Base-by-base conservation (phyloP, 2,113 vertebrate genomes). In the Ptychochromis oligacanthus region DNA sequence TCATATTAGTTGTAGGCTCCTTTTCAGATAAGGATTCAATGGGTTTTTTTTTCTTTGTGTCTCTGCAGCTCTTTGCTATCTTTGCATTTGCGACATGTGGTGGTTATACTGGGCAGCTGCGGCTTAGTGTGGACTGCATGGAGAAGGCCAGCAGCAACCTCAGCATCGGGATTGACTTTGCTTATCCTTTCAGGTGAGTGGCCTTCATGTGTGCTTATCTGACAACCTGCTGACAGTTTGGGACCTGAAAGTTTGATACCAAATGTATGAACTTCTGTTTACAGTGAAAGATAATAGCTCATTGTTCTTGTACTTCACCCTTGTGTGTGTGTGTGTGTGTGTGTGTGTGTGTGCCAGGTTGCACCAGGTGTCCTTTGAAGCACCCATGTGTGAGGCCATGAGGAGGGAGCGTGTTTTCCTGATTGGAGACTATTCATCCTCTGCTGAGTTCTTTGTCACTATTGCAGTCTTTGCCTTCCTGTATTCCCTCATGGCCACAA, bases 81-180 rank as follows among this genome's bases (percentile, higher is more conserved):
- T 99, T 99, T 97, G 97, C 98, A 43, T 99, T 99, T 95, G 97
- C 98, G 92, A 99, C 98, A 97, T 99, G 98, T 86, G 98, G 98
- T 72, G 98, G 98, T 87, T 99, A 98, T 95, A 97, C 97, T 12
- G 98, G 98, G 89, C 97, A 96, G 94, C 97, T 99, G 94, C 95
- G 96, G 93, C 96, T 99, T 90, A 98, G 98, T 82, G 98, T 99
- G 95, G 97, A 99, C 95, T 99, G 98, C 80, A 94, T 96, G 93
- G 98, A 99, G 96, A 99, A 97, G 95, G 96, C 97, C 7, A 97
- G 97, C 94, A 99, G 98, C 95, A 96, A 99, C 96, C 97, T 97
- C 93, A 98, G 95, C 96, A 96, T 99, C 58, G 96, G 95, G 93
- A 96, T 99, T 31, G 96, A 96, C 58, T 99, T 99, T 82, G 96